Evolutionary conservation across 2,888 invertebrate genomes (phyloP).

Genomic region (Torymus tubicola): DNA sequence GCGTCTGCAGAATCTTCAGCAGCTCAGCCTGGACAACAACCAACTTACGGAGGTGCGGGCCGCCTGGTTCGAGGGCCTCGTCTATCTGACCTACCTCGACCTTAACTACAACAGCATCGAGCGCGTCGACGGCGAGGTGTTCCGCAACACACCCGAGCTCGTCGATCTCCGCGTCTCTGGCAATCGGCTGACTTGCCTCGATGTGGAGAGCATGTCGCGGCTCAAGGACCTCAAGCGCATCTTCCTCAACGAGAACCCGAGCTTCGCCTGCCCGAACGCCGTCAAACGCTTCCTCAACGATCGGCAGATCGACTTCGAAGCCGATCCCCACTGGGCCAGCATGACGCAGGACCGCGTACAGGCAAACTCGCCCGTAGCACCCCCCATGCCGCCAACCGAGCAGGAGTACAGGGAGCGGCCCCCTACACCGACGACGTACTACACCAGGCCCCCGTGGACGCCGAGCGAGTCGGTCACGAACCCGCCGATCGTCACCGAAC

Average conservation of each 20-base stretch:
- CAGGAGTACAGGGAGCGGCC: neutral
- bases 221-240: slow-evolving; percentile 65
- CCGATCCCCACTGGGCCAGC: slow-evolving; percentile 67
- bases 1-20: slow-evolving; percentile 67
- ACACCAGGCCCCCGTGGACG: slow-evolving; percentile 17
- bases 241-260: slow-evolving; percentile 68
- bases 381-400: neutral
- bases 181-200: slow-evolving; percentile 70
- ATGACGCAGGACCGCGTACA: slow-evolving; percentile 61
- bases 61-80: slow-evolving; percentile 68
- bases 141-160: slow-evolving; percentile 65
- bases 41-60: slow-evolving; percentile 63
- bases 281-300: slow-evolving; percentile 64
- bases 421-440: slow-evolving; percentile 29
- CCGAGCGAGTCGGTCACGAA: slow-evolving; percentile 3
- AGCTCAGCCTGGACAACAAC: slow-evolving; percentile 70
- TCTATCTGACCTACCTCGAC: slow-evolving; percentile 69
- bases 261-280: slow-evolving; percentile 70
- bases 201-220: slow-evolving; percentile 64
- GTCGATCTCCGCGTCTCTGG: slow-evolving; percentile 72
- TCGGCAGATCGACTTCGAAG: slow-evolving; percentile 64
- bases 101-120: slow-evolving; percentile 70
- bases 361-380: slow-evolving; percentile 24
- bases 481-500: neutral
- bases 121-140: slow-evolving; percentile 69